These are phyloP conservation scores for Ammodytes marinus DNA, from an alignment of 2,113 vertebrate species.

Conservation along the genomic window DNA sequence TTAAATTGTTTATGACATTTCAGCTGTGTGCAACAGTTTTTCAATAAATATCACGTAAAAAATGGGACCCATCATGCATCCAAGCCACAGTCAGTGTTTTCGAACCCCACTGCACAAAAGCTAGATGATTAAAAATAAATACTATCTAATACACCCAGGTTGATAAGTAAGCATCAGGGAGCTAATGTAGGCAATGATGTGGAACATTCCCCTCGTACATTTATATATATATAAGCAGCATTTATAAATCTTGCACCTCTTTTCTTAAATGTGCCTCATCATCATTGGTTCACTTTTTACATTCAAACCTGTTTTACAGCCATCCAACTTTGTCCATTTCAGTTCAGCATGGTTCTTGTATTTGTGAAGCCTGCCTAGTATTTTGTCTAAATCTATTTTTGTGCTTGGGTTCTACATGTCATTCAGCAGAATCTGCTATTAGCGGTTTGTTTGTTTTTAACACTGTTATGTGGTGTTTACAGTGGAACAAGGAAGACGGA, in stretches of 20 bases:
- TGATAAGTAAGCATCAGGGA: not conserved
- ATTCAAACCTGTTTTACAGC: conserved; percentile 52
- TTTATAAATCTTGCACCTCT: not conserved
- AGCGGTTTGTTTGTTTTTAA: conserved; percentile 51
- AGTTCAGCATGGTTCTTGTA: conserved; percentile 89
- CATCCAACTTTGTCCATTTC: conserved; percentile 71
- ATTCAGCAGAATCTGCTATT: conserved; percentile 32
- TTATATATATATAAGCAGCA: not conserved
- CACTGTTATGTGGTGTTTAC: conserved; percentile 84
- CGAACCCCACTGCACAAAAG: not conserved
- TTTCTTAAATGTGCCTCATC: conserved; percentile 53
- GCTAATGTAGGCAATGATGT: not conserved
- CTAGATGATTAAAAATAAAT: not conserved
- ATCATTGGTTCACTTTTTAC: conserved; percentile 90
- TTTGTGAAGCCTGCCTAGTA: conserved; percentile 76
- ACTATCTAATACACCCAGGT: not conserved
- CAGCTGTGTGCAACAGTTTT: not conserved
- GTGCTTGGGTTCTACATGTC: conserved; percentile 50
- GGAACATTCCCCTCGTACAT: not conserved
- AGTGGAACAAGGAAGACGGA: conserved; percentile 99
- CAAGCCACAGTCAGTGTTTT: not conserved
- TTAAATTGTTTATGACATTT: not conserved
- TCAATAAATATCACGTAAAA: not conserved
- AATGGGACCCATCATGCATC: not conserved
- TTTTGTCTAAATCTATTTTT: conserved; percentile 67